Conservation (phyloP, 1,140 invertebrate genomes). For the Papilio polyxenes region DNA sequence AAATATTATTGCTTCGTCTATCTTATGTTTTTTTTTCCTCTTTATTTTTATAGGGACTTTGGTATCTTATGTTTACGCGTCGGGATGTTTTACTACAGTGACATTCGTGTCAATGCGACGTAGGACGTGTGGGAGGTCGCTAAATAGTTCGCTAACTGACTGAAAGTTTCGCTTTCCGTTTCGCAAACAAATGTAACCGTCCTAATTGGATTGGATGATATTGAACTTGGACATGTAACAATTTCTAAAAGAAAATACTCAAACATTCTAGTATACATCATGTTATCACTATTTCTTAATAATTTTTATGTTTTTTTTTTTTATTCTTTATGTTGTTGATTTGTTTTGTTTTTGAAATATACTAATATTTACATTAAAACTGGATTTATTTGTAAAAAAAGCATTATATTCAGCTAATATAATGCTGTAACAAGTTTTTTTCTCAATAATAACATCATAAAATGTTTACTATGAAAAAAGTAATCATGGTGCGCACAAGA, state of each 20-base stretch:
- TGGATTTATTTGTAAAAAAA: background rate
- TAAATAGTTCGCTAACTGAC: constrained; percentile 5
- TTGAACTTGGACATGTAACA: constrained; percentile 28
- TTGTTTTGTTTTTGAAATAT: too few species aligned
- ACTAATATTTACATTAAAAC: background rate
- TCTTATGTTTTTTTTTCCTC: background rate
- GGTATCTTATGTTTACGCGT: background rate
- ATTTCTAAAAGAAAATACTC: constrained; percentile 32
- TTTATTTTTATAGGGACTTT: too few species aligned
- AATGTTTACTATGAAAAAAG: constrained; percentile 16
- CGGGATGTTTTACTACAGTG: background rate
- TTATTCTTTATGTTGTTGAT: too few species aligned
- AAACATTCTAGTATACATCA: background rate
- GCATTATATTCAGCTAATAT: background rate
- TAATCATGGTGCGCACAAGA: background rate
- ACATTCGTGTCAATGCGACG: background rate
- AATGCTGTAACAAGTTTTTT: constrained; percentile 16
- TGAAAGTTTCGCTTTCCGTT: constrained; percentile 28
- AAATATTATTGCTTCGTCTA: background rate
- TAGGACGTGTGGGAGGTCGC: background rate
- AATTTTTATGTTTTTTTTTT: background rate
- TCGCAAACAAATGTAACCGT: constrained; percentile 11
- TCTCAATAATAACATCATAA: constrained; percentile 7
- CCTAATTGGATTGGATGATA: constrained; percentile 22
- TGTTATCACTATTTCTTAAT: background rate